Evolutionary conservation across 1,140 invertebrate species (phyloP).

Genomic region (Adoxophyes honmai): DNA sequence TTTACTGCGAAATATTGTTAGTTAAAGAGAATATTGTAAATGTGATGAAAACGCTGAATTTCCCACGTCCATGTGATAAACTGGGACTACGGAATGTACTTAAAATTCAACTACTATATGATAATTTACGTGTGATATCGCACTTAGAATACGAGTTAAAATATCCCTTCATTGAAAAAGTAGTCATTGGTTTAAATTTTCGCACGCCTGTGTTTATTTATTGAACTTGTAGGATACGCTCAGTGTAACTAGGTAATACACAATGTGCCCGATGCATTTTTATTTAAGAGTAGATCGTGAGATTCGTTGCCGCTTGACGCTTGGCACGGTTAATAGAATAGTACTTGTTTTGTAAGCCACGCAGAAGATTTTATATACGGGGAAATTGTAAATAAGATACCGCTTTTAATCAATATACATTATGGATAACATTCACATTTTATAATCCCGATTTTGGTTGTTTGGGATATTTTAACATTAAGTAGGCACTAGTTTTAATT

Average conservation of each 20-base stretch:
- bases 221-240: constrained; percentile 7
- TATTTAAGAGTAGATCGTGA: constrained; percentile 30
- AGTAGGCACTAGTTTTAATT: constrained; percentile 37
- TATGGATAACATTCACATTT: constrained; percentile 20
- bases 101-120: constrained; percentile 26
- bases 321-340: constrained; percentile 7
- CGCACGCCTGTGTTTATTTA: constrained; percentile 9
- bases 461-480: constrained; percentile 35
- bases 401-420: constrained; percentile 19
- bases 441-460: constrained; percentile 21
- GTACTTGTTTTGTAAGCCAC: constrained; percentile 19
- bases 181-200: constrained; percentile 16
- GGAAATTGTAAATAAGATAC: constrained; percentile 43
- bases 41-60: background rate
- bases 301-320: too few relatives aligned
- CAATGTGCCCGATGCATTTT: constrained; percentile 36
- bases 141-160: constrained; percentile 29
- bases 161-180: constrained; percentile 15
- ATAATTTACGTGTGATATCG: constrained; percentile 47
- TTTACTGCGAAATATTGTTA: constrained; percentile 8
- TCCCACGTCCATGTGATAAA: background rate
- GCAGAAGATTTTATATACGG: constrained; percentile 33
- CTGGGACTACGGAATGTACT: constrained; percentile 2
- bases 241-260: background rate
- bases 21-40: background rate